phyloP scores from a whole-genome alignment of 1,140 invertebrate species.

The Danaus melanippus region DNA sequence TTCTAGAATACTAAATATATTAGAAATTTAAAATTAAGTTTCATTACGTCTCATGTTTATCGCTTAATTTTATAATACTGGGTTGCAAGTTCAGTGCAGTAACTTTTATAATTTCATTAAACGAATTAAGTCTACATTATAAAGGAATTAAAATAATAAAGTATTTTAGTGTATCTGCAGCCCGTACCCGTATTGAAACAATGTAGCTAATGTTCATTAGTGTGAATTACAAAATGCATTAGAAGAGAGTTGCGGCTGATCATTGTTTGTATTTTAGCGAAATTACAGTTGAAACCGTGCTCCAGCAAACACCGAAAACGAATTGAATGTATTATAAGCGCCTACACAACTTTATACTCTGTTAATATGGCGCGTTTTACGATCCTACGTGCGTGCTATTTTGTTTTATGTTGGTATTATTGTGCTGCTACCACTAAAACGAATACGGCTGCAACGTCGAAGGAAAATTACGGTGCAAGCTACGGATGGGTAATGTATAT shows the following conservation, averaged over 20 bases:
- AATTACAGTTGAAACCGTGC: slow-evolving; percentile 30
- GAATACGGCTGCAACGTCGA: slow-evolving; percentile 25
- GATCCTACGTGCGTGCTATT: slow-evolving; percentile 48
- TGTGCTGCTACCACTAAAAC: slow-evolving; percentile 30
- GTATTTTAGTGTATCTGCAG: too few species aligned
- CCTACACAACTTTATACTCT: slow-evolving; percentile 41
- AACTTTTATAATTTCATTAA: too few species aligned
- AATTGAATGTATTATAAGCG: slow-evolving; percentile 54
- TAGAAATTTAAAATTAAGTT: too few species aligned
- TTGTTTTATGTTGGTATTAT: slow-evolving; percentile 50
- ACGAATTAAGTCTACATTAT: too few species aligned
- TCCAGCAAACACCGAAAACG: slow-evolving; percentile 31
- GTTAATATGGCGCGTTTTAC: slow-evolving; percentile 49
- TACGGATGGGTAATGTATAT: slow-evolving; percentile 17
- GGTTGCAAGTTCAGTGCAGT: too few species aligned
- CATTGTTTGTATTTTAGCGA: slow-evolving; percentile 39
- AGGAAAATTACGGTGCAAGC: slow-evolving; percentile 22
- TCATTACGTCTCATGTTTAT: too few species aligned
- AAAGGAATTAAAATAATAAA: too few species aligned
- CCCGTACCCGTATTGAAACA: too few species aligned
- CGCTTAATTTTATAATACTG: too few species aligned
- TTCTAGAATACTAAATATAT: too few species aligned
- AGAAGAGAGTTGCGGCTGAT: slow-evolving; percentile 19
- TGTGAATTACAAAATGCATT: too few species aligned
- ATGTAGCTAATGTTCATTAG: too few species aligned